phyloP scores from a whole-genome alignment of 2,888 invertebrate genomes.

The Drosophila siamana region DNA sequence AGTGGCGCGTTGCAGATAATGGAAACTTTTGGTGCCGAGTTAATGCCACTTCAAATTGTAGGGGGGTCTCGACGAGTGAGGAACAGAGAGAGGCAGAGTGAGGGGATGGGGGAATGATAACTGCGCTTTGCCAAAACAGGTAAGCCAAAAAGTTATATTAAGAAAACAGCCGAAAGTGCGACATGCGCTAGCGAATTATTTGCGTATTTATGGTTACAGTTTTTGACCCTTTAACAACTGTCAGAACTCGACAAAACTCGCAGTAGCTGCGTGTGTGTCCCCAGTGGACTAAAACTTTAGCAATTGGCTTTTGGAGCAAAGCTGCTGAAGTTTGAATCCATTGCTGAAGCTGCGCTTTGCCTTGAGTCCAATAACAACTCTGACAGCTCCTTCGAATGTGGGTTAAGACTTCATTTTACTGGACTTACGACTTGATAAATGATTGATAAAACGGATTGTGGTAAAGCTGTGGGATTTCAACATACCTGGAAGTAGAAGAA shows the following conservation, averaged over 20 bases:
- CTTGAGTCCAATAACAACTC: constrained; percentile 23
- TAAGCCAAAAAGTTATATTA: constrained; percentile 58
- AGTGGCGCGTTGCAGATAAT: constrained; percentile 73
- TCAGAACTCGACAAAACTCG: too few species aligned
- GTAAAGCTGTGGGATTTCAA: background rate
- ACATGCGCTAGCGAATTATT: constrained; percentile 69
- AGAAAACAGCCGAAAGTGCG: constrained; percentile 65
- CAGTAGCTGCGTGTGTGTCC: constrained; percentile 27
- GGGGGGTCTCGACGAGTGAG: constrained; percentile 23
- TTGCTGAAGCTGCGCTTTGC: constrained; percentile 6
- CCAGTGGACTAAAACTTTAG: constrained; percentile 45
- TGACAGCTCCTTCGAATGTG: constrained; percentile 17
- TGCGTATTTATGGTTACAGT: constrained; percentile 72
- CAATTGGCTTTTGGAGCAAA: constrained; percentile 60
- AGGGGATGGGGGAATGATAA: background rate
- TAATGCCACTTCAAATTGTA: constrained; percentile 69
- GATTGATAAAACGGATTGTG: constrained; percentile 27
- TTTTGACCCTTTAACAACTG: constrained; percentile 62
- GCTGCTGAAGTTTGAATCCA: constrained; percentile 53
- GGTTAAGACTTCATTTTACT: constrained; percentile 25
- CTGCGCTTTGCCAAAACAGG: constrained; percentile 26
- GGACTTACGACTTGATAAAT: constrained; percentile 48
- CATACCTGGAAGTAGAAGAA: constrained; percentile 64
- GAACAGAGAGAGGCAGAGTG: too few species aligned
- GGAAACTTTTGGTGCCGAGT: constrained; percentile 68